Percentiles rank a stretch among this genome's conserved stretches.
Evolutionary conservation across 2,113 vertebrate species (phyloP).

Genomic region (Brevimyrus niger): DNA sequence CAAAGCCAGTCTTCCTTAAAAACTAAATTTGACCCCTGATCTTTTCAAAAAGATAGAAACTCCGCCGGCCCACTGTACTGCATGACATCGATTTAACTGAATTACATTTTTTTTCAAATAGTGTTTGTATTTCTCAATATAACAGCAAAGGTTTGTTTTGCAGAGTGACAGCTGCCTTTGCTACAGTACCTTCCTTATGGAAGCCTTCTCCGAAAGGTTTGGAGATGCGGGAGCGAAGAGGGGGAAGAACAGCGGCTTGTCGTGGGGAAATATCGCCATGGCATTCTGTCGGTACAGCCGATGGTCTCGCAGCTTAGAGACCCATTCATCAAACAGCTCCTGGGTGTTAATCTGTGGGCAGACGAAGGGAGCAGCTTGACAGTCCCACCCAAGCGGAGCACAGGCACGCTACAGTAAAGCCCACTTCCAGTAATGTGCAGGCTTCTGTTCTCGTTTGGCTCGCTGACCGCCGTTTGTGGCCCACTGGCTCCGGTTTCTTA

Average conservation of each 20-base stretch:
- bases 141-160: background rate
- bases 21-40: too few species aligned
- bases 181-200: conserved; percentile 79
- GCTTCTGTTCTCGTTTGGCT: background rate
- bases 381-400: background rate
- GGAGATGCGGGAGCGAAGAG: conserved; percentile 58
- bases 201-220: conserved; percentile 57
- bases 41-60: too few species aligned
- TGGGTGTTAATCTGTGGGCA: conserved; percentile 78
- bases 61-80: background rate
- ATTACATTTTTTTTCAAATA: background rate
- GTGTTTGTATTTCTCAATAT: background rate
- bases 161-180: background rate
- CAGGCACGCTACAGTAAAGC: background rate
- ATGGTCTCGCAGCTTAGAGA: conserved; percentile 86
- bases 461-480: background rate
- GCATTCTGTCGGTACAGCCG: conserved; percentile 91
- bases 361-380: conserved; percentile 31
- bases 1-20: too few species aligned
- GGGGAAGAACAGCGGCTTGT: conserved; percentile 74
- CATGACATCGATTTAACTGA: background rate
- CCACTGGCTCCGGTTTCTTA: background rate
- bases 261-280: conserved; percentile 83
- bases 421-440: background rate
- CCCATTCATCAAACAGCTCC: conserved; percentile 94